phyloP scores from a whole-genome alignment of 2,113 vertebrate genomes.

The Pomatorhinus ruficollis region DNA sequence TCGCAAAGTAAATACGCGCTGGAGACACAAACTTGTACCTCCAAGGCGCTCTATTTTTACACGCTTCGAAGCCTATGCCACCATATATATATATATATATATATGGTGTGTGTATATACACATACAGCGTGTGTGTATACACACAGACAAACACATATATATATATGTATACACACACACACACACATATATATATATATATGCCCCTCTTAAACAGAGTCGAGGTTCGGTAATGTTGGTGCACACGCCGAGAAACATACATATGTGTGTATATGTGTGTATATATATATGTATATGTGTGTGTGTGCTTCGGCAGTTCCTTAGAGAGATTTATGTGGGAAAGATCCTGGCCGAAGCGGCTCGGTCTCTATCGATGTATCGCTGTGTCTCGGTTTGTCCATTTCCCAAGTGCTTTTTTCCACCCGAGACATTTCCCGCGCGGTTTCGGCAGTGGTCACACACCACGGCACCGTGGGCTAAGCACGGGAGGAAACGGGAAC shows the following conservation, averaged over 20 bases:
- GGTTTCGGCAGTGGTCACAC: background rate
- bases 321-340: background rate
- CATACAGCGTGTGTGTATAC: background rate
- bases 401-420: background rate
- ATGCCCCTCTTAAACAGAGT: background rate
- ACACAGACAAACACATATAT: too few species aligned
- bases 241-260: rapidly evolving
- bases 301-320: background rate
- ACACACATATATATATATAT: background rate
- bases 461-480: background rate
- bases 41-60: background rate
- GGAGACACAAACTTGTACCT: background rate
- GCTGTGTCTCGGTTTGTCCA: background rate
- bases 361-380: too few species aligned
- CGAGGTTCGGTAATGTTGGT: background rate
- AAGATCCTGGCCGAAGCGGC: background rate
- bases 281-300: rapidly evolving
- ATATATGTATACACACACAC: too few species aligned
- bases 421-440: background rate
- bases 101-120: background rate
- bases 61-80: background rate
- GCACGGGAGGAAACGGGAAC: background rate
- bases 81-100: background rate
- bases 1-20: background rate
- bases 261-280: rapidly evolving